Evolutionary conservation across 1,140 invertebrate genomes (phyloP).

Genomic region (Triops cancriformis): DNA sequence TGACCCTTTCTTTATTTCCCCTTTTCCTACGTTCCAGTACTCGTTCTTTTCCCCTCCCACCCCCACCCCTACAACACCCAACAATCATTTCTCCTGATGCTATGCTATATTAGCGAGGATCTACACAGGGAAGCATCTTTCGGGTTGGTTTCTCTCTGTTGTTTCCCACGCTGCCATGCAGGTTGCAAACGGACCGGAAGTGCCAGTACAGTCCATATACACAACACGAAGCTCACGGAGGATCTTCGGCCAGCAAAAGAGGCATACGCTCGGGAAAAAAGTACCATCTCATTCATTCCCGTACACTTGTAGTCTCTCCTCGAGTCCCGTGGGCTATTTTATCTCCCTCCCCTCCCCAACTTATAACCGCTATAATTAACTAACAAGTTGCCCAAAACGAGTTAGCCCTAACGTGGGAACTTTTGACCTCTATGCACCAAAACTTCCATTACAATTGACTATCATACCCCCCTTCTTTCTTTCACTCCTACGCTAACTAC

Average conservation of each 20-base stretch:
- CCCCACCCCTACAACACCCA: neutral
- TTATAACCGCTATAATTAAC: neutral
- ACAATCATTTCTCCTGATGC: neutral
- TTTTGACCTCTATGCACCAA: neutral
- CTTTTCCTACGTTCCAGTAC: neutral
- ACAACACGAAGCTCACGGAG: neutral
- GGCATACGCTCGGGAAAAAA: neutral
- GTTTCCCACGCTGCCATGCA: slow-evolving; percentile 12
- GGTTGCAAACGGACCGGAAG: neutral
- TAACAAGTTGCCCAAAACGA: neutral
- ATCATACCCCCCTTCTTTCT: neutral
- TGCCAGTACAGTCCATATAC: neutral
- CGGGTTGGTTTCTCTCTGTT: neutral
- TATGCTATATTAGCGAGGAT: neutral
- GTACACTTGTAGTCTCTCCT: neutral
- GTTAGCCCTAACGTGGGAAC: neutral
- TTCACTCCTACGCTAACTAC: slow-evolving; percentile 13
- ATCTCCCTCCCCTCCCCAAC: neutral
- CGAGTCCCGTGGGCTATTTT: neutral
- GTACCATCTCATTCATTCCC: neutral
- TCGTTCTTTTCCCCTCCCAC: neutral
- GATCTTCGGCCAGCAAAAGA: neutral
- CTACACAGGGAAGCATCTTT: neutral
- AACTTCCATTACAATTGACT: neutral
- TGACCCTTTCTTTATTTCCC: neutral